Percentiles rank a stretch among this genome's conserved stretches.
Conservation (phyloP, 2,888 invertebrate species). For the Tetrapedia diversipes region DNA sequence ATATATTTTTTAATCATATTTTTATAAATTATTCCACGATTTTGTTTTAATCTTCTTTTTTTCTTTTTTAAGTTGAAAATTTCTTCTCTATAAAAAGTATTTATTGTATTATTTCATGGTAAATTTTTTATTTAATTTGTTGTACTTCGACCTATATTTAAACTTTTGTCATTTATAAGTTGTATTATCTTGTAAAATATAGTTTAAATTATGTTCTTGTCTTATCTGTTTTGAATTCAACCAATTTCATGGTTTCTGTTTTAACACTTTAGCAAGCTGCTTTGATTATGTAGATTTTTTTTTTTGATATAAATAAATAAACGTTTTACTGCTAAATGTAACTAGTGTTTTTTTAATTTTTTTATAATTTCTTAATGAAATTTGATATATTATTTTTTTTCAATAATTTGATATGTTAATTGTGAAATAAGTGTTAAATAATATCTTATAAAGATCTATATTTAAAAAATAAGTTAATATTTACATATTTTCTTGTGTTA, state of each 20-base stretch:
- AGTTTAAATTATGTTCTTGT: background rate
- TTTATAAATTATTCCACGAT: background rate
- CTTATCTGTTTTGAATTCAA: background rate
- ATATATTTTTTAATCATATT: background rate
- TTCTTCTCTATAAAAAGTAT: background rate
- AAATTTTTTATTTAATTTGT: background rate
- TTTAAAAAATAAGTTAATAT: background rate
- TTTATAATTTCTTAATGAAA: too few relatives aligned
- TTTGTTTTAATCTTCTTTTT: background rate
- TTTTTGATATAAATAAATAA: too few relatives aligned
- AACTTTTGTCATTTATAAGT: background rate
- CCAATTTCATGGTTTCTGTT: background rate
- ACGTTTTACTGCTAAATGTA: too few relatives aligned
- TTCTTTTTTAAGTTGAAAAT: background rate
- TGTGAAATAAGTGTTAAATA: too few relatives aligned
- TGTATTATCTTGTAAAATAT: background rate
- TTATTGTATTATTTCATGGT: background rate
- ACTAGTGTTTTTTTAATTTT: too few relatives aligned
- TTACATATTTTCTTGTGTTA: background rate
- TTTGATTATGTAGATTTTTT: too few relatives aligned
- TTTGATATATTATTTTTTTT: too few relatives aligned
- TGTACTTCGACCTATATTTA: background rate
- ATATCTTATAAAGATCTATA: too few relatives aligned
- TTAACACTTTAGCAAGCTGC: too few relatives aligned
- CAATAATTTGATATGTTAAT: too few relatives aligned